A percentile compares a stretch with the other conserved stretches of the same genome.
Conservation (phyloP, 2,888 invertebrate genomes). For the Anoplius nigerrimus region DNA sequence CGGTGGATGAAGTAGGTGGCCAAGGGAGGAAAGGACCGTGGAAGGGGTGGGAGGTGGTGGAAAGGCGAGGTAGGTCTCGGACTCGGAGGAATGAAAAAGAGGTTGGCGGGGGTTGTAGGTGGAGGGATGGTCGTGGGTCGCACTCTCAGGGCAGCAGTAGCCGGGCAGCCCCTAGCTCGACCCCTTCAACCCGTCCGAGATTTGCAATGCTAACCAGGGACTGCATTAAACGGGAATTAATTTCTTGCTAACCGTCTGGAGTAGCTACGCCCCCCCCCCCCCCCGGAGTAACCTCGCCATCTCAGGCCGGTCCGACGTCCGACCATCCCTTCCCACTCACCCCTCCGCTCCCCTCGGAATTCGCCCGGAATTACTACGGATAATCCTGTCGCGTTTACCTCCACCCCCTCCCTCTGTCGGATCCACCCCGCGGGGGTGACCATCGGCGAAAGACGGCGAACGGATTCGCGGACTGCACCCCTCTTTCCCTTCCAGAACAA, state of each 20-base stretch:
- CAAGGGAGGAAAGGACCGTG: background rate
- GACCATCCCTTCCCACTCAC: too few relatives aligned
- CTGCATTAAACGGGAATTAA: constrained; percentile 73
- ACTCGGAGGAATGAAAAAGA: too few relatives aligned
- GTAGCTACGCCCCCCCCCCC: constrained; percentile 56
- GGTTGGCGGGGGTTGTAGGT: background rate
- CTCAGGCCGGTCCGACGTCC: too few relatives aligned
- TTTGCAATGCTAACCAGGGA: constrained; percentile 73
- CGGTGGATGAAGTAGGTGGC: constrained; percentile 5
- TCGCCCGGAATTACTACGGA: constrained; percentile 56
- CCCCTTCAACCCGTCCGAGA: constrained; percentile 48
- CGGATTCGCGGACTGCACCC: constrained; percentile 29
- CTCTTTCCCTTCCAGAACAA: constrained; percentile 6
- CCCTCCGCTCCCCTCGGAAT: constrained; percentile 17
- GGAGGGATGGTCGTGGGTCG: too few relatives aligned
- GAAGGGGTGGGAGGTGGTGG: background rate
- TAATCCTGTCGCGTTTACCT: constrained; percentile 63
- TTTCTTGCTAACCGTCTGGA: constrained; percentile 72
- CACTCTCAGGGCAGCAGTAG: background rate
- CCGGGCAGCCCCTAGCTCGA: background rate
- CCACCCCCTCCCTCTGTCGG: constrained; percentile 32
- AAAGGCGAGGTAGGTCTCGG: too few relatives aligned
- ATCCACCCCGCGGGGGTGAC: too few relatives aligned
- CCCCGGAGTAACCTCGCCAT: constrained; percentile 47
- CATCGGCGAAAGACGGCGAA: constrained; percentile 42